Base-by-base conservation (phyloP, 2,113 vertebrate genomes). In the Chauna torquata region DNA sequence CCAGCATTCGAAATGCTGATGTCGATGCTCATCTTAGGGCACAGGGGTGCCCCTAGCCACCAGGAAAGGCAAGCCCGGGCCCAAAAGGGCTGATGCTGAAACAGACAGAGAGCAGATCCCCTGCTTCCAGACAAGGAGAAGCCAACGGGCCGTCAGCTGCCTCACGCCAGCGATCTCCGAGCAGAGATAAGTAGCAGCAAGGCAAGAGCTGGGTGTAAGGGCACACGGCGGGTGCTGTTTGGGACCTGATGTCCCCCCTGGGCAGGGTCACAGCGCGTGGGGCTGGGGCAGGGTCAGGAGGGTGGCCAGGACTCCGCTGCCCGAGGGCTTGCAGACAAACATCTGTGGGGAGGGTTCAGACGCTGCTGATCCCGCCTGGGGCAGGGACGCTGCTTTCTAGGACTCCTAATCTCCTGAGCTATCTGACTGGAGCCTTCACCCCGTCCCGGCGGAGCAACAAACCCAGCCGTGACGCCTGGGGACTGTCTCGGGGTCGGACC, bases 101-200 rank as follows among this genome's bases (percentile, higher is more conserved):
- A 0, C 7, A 8, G 52, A 19, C 14, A 50, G 36, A 42, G 14
- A 16, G 1, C 1, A 1, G 27, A 76, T 23, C 42, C 30, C 42
- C 8, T 22, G 30, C 47, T 32, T 17, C 12, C 1, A 18, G 65
- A 7, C 25, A 13, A 2, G 6, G 54, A n/a, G 32, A 32, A 61
- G 22, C 25, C 16, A 1, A 18, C 0, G 62, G 44, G 40, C 52
- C 34, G 5, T 23, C 11, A 3, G 34, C 8, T 4, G 14, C 47
- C 83, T 75, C 3, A 0, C 2, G 2, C 32, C 13, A 0, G 57
- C 3, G 1, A 44, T 23, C 1, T 1, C 5, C 1, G 12, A 12
- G 45, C 70, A 1, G 78, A 30, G 45, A 42, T 18, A 36, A 81
- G 62, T 28, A 23, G 62, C 27, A 23, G 61, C 36, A 0, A 17